Percentiles rank a stretch among this genome's conserved stretches.
phyloP scores from a whole-genome alignment of 2,888 invertebrate genomes.

The Lamellibrachia satsuma region DNA sequence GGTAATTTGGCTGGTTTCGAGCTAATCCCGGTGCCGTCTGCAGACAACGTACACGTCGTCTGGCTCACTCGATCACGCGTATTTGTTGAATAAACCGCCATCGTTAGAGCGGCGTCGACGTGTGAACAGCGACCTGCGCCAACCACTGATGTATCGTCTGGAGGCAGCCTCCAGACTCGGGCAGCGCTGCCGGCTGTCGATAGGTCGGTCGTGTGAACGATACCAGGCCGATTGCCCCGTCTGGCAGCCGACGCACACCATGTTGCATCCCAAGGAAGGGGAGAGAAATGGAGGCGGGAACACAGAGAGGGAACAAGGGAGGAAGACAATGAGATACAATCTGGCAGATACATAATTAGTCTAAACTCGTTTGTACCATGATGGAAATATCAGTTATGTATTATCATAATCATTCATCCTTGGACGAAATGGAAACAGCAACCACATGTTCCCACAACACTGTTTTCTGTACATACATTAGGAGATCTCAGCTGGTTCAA shows the following conservation, averaged over 20 bases:
- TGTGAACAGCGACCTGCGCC: neutral
- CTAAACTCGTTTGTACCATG: no score
- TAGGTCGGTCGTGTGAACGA: neutral
- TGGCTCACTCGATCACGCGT: constrained; percentile 7
- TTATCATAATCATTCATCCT: no score
- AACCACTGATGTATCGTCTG: constrained; percentile 6
- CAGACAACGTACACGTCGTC: neutral
- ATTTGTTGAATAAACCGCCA: constrained; percentile 1
- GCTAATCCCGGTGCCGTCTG: neutral
- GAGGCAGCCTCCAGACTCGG: neutral
- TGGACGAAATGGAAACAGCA: no score
- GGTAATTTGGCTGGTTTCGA: neutral
- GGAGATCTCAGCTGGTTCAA: no score
- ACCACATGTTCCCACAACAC: no score
- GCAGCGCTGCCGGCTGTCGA: neutral
- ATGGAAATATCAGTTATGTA: no score
- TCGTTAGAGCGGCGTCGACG: constrained; percentile 4
- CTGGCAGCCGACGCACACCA: neutral
- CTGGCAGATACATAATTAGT: no score
- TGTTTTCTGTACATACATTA: no score
- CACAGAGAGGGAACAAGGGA: no score
- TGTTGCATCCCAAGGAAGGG: neutral
- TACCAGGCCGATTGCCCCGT: neutral
- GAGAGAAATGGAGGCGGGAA: no score
- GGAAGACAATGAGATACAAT: no score